Conservation (phyloP, 2,888 invertebrate genomes). For the Mellilla xanthometata region DNA sequence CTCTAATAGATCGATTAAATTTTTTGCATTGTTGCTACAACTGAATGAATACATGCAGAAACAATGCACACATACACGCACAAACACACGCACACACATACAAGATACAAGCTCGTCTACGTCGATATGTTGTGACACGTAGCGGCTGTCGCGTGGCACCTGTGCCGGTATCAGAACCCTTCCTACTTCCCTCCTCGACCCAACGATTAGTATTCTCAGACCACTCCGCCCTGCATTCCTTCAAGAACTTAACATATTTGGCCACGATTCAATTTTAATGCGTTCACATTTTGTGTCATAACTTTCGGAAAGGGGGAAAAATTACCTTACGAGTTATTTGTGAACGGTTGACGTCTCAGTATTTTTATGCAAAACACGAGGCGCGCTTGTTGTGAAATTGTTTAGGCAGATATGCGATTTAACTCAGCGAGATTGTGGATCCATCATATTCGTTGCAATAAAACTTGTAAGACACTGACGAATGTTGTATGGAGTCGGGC, state of each 20-base stretch:
- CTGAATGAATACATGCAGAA: too few relatives aligned
- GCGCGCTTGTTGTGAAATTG: slow-evolving; percentile 69
- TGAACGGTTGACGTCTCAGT: slow-evolving; percentile 74
- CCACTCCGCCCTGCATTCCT: slow-evolving; percentile 58
- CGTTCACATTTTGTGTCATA: slow-evolving; percentile 75
- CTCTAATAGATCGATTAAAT: too few relatives aligned
- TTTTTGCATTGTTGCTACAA: too few relatives aligned
- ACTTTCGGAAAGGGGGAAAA: slow-evolving; percentile 70
- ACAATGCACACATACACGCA: too few relatives aligned
- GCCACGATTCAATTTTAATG: slow-evolving; percentile 76
- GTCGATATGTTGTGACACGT: slow-evolving; percentile 37
- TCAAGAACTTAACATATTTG: slow-evolving; percentile 73
- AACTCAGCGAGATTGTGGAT: slow-evolving; percentile 64
- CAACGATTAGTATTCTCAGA: slow-evolving; percentile 64
- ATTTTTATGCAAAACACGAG: slow-evolving; percentile 73
- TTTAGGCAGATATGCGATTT: slow-evolving; percentile 65
- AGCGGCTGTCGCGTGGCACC: slow-evolving; percentile 59
- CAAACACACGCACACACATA: too few relatives aligned
- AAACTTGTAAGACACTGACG: slow-evolving; percentile 76
- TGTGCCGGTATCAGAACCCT: slow-evolving; percentile 26
- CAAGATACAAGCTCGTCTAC: too few relatives aligned
- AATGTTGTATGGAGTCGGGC: slow-evolving; percentile 66
- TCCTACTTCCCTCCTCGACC: slow-evolving; percentile 38
- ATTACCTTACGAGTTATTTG: slow-evolving; percentile 75
- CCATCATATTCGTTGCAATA: slow-evolving; percentile 71